phyloP scores from a whole-genome alignment of 2,888 invertebrate genomes.

The Seira musarum region DNA sequence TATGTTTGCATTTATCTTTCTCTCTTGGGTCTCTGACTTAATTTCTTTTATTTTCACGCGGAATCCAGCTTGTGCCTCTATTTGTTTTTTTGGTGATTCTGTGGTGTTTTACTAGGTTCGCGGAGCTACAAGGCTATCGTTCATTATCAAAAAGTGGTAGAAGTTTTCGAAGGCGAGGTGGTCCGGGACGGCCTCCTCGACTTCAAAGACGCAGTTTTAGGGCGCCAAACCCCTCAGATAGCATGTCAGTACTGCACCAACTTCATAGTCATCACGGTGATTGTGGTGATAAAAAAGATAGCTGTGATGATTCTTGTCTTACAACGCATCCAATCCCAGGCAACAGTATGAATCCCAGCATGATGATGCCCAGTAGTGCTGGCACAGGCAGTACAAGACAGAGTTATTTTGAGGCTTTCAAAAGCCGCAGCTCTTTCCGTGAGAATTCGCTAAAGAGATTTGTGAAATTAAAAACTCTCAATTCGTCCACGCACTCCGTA shows the following conservation, averaged over 20 bases:
- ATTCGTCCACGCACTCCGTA: constrained; percentile 52
- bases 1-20: constrained; percentile 16
- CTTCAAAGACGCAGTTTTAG: constrained; percentile 66
- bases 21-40: constrained; percentile 21
- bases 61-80: constrained; percentile 49
- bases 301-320: constrained; percentile 48
- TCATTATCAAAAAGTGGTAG: constrained; percentile 58
- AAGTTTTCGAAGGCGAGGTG: constrained; percentile 64
- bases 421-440: constrained; percentile 58
- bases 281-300: constrained; percentile 29
- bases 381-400: constrained; percentile 17
- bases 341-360: neutral
- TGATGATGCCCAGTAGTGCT: constrained; percentile 4
- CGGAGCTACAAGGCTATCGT: constrained; percentile 59
- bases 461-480: constrained; percentile 42
- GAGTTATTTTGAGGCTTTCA: constrained; percentile 45
- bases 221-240: constrained; percentile 52
- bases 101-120: constrained; percentile 60
- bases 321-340: neutral
- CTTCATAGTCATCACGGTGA: constrained; percentile 29
- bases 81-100: constrained; percentile 57
- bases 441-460: constrained; percentile 57
- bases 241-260: constrained; percentile 32
- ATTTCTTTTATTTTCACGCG: constrained; percentile 13
- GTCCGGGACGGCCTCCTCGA: constrained; percentile 63